A percentile compares a stretch with the other conserved stretches of the same genome.
phyloP scores from a whole-genome alignment of 2,113 vertebrate genomes.

The Esox niger region DNA sequence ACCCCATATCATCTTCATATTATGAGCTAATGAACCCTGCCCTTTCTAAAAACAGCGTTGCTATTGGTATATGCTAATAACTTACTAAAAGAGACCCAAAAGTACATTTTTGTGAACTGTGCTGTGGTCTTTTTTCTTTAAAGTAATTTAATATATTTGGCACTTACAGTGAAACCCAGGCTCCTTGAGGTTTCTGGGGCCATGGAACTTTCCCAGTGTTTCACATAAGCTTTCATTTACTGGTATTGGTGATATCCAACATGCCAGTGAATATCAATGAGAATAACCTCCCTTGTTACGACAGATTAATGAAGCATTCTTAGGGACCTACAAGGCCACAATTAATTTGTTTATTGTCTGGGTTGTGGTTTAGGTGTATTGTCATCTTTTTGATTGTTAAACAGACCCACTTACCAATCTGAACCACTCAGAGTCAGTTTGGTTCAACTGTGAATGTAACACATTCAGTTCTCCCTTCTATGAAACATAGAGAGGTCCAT shows the following conservation, averaged over 20 bases:
- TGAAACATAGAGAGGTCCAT: conserved; percentile 7
- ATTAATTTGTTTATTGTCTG: background rate
- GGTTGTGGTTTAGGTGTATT: conserved; percentile 1
- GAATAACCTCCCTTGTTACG: no score
- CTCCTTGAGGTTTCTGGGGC: conserved; percentile 27
- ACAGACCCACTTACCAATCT: background rate
- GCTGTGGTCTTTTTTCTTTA: conserved; percentile 42
- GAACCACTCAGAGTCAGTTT: background rate
- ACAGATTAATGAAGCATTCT: background rate
- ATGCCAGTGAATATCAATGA: background rate
- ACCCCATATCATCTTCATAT: background rate
- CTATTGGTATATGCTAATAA: background rate
- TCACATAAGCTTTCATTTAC: conserved; percentile 11
- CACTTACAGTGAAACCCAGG: conserved; percentile 39
- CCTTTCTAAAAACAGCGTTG: conserved; percentile 10
- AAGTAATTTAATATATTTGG: conserved; percentile 37
- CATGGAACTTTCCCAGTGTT: conserved; percentile 29
- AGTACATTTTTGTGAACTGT: conserved; percentile 39
- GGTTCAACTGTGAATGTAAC: conserved; percentile 1
- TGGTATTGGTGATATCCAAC: conserved; percentile 17
- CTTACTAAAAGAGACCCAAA: conserved; percentile 29
- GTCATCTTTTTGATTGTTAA: background rate
- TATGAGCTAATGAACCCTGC: background rate
- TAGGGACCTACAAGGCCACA: background rate
- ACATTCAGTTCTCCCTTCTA: background rate